Evolutionary conservation across 2,797 vertebrate species (phyloP).

Genomic region (Acanthis flammea): DNA sequence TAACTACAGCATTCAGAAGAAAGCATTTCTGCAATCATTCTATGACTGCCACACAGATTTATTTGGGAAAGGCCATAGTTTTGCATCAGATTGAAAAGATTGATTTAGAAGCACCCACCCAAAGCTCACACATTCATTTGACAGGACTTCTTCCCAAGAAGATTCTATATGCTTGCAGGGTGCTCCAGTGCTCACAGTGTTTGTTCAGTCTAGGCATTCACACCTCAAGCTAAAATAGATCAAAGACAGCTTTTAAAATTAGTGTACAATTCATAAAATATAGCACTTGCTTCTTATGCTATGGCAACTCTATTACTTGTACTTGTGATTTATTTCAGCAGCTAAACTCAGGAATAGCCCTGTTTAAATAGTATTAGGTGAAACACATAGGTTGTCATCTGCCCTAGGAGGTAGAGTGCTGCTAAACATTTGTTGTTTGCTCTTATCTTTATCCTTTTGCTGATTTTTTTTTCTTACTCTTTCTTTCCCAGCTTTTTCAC

Average conservation of each 20-base stretch:
- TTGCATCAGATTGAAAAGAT: not conserved
- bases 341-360: not conserved
- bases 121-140: not conserved
- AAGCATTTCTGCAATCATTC: not conserved
- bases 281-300: not conserved
- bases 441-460: not conserved
- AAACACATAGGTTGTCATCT: not conserved
- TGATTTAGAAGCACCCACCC: not conserved
- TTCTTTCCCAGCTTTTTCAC: not conserved
- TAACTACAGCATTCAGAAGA: not conserved
- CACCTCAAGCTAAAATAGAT: not conserved
- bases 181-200: not conserved
- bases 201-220: not conserved
- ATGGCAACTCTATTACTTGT: not conserved
- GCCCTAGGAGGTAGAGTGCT: not conserved
- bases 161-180: not conserved
- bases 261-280: not conserved
- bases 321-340: not conserved
- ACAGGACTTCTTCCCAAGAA: not conserved
- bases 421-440: not conserved
- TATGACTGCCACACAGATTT: not conserved
- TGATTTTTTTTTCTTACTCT: not conserved
- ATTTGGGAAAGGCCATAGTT: not conserved
- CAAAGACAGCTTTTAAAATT: not conserved
- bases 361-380: not conserved